These are phyloP conservation scores for Gasteruption jaculator DNA, from an alignment of 2,888 invertebrate genomes.

Conservation along the genomic window DNA sequence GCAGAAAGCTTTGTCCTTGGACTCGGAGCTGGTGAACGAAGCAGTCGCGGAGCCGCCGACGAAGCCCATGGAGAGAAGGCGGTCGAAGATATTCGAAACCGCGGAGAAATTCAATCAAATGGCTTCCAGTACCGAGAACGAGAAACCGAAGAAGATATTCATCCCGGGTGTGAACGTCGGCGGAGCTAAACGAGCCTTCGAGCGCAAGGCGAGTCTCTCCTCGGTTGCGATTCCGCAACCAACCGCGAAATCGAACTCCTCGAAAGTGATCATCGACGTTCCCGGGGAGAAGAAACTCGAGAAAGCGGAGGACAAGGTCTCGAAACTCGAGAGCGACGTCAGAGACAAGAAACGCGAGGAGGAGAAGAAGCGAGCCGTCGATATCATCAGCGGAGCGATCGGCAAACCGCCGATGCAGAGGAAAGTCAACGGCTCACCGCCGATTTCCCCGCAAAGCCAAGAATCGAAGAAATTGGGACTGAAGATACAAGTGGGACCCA, in stretches of 20 bases:
- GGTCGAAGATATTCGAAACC: conserved; percentile 66
- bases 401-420: conserved; percentile 39
- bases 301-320: conserved; percentile 23
- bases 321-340: conserved; percentile 23
- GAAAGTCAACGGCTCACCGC: conserved; percentile 42
- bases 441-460: conserved; percentile 40
- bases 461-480: conserved; percentile 41
- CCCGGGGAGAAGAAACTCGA: conserved; percentile 41
- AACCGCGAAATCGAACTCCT: conserved; percentile 42
- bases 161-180: conserved; percentile 80
- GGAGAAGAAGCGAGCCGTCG: conserved; percentile 43
- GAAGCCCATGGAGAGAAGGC: conserved; percentile 59
- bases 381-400: conserved; percentile 44
- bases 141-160: conserved; percentile 75
- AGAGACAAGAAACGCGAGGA: conserved; percentile 35
- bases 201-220: conserved; percentile 68
- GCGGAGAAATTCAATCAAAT: conserved; percentile 66
- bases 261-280: conserved; percentile 44
- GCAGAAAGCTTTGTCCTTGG: conserved; percentile 36
- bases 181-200: conserved; percentile 82
- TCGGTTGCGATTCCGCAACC: conserved; percentile 43
- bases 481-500: conserved; percentile 45
- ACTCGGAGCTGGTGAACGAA: conserved; percentile 32
- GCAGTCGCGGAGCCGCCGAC: conserved; percentile 35
- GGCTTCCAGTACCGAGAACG: conserved; percentile 38